Base-by-base conservation (phyloP, 2,797 vertebrate genomes). In the Chromobotia macracanthus region DNA sequence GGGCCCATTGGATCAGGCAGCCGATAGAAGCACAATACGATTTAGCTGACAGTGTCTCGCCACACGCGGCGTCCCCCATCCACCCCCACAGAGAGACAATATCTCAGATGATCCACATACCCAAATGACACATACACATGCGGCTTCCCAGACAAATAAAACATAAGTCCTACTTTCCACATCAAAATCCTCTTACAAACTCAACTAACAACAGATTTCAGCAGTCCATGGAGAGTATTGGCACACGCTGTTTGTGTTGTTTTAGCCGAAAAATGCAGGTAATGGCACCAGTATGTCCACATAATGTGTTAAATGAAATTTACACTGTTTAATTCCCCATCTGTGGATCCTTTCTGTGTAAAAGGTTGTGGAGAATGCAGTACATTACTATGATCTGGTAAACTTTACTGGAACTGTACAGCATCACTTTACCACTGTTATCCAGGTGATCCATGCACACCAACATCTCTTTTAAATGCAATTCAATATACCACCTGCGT, bases 151-250 rank as follows among this genome's bases (percentile, higher is more conserved):
- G 50, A 75, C 58, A 75, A 60, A 68, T 56, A 68, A 60, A 70
- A 53, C 12, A 15, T 64, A 78, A 41, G 66, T 66, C 23, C 50
- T 1, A 11, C 46, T 19, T 5, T 31, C 4, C 46, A 31, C 35
- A 71, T 66, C 61, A 71, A 74, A 85, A 87, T 85, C 83, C 85
- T 63, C 79, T 80, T 85, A 83, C 75, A 74, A 75, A 46, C 80
- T 83, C 83, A 84, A 82, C 83, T 82, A 51, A 72, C 74, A 68
- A 80, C 55, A 72, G 70, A 84, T 79, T 80, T 84, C 35, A 48
- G 61, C 16, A 71, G 76, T 76, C 70, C 50, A 63, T 28, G 56
- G 31, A 55, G 63, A 74, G 38, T 12, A 21, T 56, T 2, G 12
- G 21, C 21, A 10, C 19, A 23, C 4, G 9, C 8, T 21, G 7